Evolutionary conservation across 2,888 invertebrate species (phyloP).

Genomic region (Eurois occulta): DNA sequence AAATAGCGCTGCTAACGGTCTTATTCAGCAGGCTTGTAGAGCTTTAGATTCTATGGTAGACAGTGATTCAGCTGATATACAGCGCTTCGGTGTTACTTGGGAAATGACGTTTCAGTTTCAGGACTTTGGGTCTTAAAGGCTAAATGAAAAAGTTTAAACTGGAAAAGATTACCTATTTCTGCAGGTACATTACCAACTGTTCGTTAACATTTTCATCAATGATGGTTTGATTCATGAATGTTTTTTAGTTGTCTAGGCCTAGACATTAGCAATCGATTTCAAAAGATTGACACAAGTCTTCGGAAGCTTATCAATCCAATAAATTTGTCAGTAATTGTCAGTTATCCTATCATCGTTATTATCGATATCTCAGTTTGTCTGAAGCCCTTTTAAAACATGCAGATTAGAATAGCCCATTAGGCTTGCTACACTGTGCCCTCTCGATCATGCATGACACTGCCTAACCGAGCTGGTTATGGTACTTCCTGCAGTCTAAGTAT

Average conservation of each 20-base stretch:
- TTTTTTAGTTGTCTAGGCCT: neutral
- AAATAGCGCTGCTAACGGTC: no score
- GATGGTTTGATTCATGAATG: neutral
- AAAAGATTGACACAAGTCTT: neutral
- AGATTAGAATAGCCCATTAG: neutral
- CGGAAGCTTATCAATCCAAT: neutral
- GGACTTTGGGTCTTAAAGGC: neutral
- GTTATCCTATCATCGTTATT: neutral
- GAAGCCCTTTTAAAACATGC: neutral
- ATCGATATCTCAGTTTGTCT: neutral
- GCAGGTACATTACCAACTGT: neutral
- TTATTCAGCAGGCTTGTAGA: no score
- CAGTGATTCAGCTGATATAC: no score
- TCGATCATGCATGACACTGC: neutral
- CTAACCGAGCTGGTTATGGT: neutral
- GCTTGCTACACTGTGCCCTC: neutral
- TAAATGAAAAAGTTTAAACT: neutral
- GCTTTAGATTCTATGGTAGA: no score
- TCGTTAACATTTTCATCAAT: neutral
- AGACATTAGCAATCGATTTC: neutral
- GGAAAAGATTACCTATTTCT: neutral
- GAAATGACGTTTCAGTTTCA: neutral
- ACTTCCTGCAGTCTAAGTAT: neutral
- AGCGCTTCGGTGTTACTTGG: no score
- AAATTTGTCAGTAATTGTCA: neutral